Percentiles rank a stretch among this genome's conserved stretches.
Conservation (phyloP, 2,888 invertebrate genomes). For the Eupithecia centaureata region DNA sequence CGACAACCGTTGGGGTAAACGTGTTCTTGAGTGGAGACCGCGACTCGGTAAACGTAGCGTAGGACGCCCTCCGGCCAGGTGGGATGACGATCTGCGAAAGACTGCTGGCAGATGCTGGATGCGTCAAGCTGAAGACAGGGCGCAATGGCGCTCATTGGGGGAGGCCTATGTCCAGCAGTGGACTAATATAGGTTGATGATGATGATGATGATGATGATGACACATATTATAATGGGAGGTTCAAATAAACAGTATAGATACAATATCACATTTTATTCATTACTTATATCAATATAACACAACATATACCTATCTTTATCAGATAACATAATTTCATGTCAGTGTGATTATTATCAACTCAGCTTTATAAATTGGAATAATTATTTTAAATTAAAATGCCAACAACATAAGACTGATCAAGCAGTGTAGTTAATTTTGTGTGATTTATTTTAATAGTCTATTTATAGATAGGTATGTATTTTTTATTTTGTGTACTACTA, state of each 20-base stretch:
- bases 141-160: too few relatives aligned
- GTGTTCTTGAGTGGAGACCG: too few relatives aligned
- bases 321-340: slow-evolving; percentile 71
- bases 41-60: too few relatives aligned
- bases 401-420: slow-evolving; percentile 65
- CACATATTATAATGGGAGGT: too few relatives aligned
- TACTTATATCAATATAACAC: slow-evolving; percentile 75
- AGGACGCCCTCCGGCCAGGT: too few relatives aligned
- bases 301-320: slow-evolving; percentile 76
- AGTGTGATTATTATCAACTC: slow-evolving; percentile 66
- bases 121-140: too few relatives aligned
- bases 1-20: too few relatives aligned
- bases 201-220: too few relatives aligned
- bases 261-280: slow-evolving; percentile 82
- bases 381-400: slow-evolving; percentile 74
- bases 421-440: slow-evolving; percentile 48
- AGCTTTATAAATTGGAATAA: slow-evolving; percentile 74
- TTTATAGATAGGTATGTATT: neutral
- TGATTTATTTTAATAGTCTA: neutral
- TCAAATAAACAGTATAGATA: slow-evolving; percentile 43
- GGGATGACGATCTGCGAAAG: too few relatives aligned
- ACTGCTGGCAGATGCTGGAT: too few relatives aligned
- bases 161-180: too few relatives aligned
- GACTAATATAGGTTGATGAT: too few relatives aligned
- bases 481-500: neutral